A percentile compares a stretch with the other conserved stretches of the same genome.
phyloP scores from a whole-genome alignment of 1,140 invertebrate species.

The Sogatella furcifera region DNA sequence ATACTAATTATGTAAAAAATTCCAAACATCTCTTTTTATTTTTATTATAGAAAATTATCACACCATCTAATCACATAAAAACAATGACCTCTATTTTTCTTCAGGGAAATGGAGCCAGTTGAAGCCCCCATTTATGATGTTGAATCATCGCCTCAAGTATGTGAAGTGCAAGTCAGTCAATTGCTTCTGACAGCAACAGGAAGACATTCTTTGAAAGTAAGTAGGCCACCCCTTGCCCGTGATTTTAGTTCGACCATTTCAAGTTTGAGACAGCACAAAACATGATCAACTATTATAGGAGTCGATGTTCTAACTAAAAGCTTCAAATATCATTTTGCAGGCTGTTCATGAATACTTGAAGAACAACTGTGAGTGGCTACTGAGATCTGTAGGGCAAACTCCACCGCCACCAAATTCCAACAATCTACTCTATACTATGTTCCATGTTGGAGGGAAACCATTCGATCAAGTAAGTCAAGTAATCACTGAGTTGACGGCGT shows the following conservation, averaged over 20 bases:
- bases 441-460: conserved; percentile 53
- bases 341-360: conserved; percentile 54
- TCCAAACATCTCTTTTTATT: no score
- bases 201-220: conserved; percentile 43
- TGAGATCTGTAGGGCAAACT: conserved; percentile 39
- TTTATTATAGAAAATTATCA: no score
- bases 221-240: neutral
- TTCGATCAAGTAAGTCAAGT: conserved; percentile 51
- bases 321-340: conserved; percentile 32
- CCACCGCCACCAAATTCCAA: conserved; percentile 17
- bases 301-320: no score
- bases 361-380: conserved; percentile 51
- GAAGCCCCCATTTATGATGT: conserved; percentile 26
- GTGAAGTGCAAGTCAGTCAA: conserved; percentile 41
- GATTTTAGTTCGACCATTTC: no score
- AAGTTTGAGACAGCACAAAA: no score
- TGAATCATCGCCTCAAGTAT: conserved; percentile 36
- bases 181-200: conserved; percentile 41
- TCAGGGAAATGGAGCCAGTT: conserved; percentile 1
- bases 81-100: neutral
- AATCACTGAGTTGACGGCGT: no score
- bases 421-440: conserved; percentile 60
- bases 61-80: neutral
- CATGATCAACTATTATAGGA: no score
- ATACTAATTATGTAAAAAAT: no score